Percentiles rank a stretch among this genome's conserved stretches.
Evolutionary conservation across 2,797 vertebrate species (phyloP).

Genomic region (Sebastes itinus): DNA sequence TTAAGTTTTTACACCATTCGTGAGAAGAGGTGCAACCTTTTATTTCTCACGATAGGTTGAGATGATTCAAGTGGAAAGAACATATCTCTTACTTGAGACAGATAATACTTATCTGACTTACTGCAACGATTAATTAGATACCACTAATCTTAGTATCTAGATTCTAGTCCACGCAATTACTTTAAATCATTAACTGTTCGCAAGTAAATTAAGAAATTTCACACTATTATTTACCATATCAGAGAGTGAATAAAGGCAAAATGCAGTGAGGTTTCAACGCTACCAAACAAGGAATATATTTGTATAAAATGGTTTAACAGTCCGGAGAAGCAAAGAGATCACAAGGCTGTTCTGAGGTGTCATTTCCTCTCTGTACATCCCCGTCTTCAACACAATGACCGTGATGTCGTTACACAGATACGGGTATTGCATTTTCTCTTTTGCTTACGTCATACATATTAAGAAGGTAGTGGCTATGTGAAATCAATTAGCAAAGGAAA

Average conservation of each 20-base stretch:
- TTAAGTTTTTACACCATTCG: not conserved
- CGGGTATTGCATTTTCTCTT: not conserved
- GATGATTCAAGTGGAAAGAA: not conserved
- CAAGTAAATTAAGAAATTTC: not conserved
- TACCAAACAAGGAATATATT: not conserved
- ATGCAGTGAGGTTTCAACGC: not conserved
- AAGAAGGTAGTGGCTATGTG: not conserved
- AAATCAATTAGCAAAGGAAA: not conserved
- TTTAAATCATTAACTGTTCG: not conserved
- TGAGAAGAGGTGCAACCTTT: not conserved
- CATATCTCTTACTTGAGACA: not conserved
- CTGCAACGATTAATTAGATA: not conserved
- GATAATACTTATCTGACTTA: not conserved
- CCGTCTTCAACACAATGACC: not conserved
- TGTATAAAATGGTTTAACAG: not conserved
- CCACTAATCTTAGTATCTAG: not conserved
- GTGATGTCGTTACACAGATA: constrained; percentile 3
- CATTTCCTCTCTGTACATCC: constrained; percentile 56
- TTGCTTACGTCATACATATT: not conserved
- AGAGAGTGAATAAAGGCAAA: not conserved
- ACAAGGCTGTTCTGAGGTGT: constrained; percentile 24
- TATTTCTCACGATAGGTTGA: not conserved
- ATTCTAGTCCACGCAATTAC: not conserved
- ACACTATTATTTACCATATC: not conserved
- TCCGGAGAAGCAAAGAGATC: constrained; percentile 18